Conservation (phyloP, 2,888 invertebrate species). For the Aspidiotus destructor region DNA sequence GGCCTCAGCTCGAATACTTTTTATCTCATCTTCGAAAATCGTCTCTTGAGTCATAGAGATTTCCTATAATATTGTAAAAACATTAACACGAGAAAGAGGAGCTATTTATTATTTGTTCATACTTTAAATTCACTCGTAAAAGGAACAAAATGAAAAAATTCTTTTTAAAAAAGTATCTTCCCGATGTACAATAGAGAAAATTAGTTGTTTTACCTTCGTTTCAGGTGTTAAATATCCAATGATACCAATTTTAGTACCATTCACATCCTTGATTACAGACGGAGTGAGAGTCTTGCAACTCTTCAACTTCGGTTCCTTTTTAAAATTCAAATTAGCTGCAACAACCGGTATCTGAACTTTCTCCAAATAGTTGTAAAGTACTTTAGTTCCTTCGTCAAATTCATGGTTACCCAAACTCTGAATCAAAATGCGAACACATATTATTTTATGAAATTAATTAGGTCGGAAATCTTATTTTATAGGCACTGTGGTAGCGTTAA, state of each 20-base stretch:
- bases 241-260: slow-evolving; percentile 57
- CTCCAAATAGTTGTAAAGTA: neutral
- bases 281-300: slow-evolving; percentile 7
- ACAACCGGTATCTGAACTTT: neutral
- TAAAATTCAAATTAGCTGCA: neutral
- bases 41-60: slow-evolving; percentile 45
- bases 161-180: too few relatives aligned
- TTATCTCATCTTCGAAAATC: slow-evolving; percentile 53
- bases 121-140: too few relatives aligned
- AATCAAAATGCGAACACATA: neutral
- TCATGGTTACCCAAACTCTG: neutral
- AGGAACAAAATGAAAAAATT: too few relatives aligned
- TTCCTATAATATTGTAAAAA: slow-evolving; percentile 35
- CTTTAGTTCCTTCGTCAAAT: neutral
- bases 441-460: too few relatives aligned
- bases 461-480: too few relatives aligned
- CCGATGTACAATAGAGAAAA: too few relatives aligned
- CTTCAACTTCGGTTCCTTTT: neutral
- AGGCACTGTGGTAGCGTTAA: too few relatives aligned
- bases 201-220: slow-evolving; percentile 47
- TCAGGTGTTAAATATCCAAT: slow-evolving; percentile 81
- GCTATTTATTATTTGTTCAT: too few relatives aligned
- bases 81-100: too few relatives aligned
- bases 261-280: slow-evolving; percentile 33
- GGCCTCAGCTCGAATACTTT: slow-evolving; percentile 57